A percentile compares a stretch with the other conserved stretches of the same genome.
These are phyloP conservation scores for Sebastes nivosus DNA, from an alignment of 2,797 vertebrate species.

Conservation along the genomic window DNA sequence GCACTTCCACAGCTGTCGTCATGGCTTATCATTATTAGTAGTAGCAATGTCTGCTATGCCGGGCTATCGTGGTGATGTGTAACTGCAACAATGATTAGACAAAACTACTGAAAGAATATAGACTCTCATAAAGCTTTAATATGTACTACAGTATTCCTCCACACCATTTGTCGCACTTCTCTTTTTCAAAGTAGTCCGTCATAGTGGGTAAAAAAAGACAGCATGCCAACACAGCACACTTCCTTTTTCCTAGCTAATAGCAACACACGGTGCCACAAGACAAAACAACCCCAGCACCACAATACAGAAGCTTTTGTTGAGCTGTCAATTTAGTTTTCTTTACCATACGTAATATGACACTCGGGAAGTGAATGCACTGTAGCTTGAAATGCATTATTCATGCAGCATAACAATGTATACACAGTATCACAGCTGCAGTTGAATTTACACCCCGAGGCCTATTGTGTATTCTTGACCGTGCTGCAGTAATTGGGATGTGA, in stretches of 20 bases:
- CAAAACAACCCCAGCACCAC: background rate
- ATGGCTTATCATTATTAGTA: background rate
- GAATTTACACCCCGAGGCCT: slow-evolving; percentile 21
- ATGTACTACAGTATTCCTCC: background rate
- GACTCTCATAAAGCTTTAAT: background rate
- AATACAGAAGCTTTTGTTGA: slow-evolving; percentile 16
- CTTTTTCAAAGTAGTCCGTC: slow-evolving; percentile 25
- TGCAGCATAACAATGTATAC: slow-evolving; percentile 10
- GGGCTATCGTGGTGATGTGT: background rate
- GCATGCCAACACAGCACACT: slow-evolving; percentile 2
- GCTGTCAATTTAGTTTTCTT: slow-evolving; percentile 27
- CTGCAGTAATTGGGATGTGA: slow-evolving; percentile 66
- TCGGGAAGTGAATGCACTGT: slow-evolving; percentile 9
- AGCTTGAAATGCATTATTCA: slow-evolving; percentile 63
- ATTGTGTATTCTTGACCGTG: slow-evolving; percentile 20
- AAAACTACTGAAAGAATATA: background rate
- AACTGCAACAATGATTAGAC: background rate
- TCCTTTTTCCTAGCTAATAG: slow-evolving; percentile 26
- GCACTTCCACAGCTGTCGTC: slow-evolving; percentile 6
- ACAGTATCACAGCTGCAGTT: slow-evolving; percentile 32
- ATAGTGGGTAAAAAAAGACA: slow-evolving; percentile 14
- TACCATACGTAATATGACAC: slow-evolving; percentile 46
- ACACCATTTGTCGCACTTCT: slow-evolving; percentile 33
- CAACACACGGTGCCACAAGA: slow-evolving; percentile 3
- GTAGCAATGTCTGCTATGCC: background rate